Evolutionary conservation across 1,140 invertebrate genomes (phyloP), one percentile per base, ranked within the genome.

Genomic region (Maconellicoccus hirsutus): DNA sequence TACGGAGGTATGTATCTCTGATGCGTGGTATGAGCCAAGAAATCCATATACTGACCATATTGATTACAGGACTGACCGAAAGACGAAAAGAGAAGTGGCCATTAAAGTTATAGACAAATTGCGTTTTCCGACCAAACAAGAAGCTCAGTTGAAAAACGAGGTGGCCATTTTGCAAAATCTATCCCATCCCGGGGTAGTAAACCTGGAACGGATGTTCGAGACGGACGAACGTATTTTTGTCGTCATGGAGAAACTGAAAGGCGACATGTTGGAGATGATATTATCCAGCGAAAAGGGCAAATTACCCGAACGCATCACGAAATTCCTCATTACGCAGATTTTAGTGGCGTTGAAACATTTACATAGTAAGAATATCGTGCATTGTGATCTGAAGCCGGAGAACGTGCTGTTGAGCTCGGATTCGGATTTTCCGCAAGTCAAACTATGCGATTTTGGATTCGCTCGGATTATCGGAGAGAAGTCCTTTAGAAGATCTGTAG

Each of bases 211-310:
- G 69, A 99, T 99, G 96, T 98, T 98, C 80, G 97, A 99, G 82
- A 98, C 95, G 0, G 87, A 91, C 0, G 96, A 98, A 78, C 84
- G 94, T 70, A 93, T 94, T 77, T 94, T 93, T 80, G 92, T 94
- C 1, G 90, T 94, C 0, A 94, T 94, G 92, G 92, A 94, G 80
- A 94, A 94, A 79, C 81, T 94, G 14, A 89, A 89, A 77, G 91
- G 96, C 0, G 97, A 99, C 79, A 99, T 99, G 97, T 83, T 99
- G 63, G 98, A 99, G 82, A 98, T 99, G 97, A 99, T 99, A 77
- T 81, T 99, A 7, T 94, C 89, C 0, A 94, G 92, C 77, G 89
- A 96, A 74, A 87, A 87, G 42, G 93, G 94, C 7, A 82, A 94
- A 22, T 85, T 99, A 0, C 92, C 89, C 21, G 97, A 99, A 80